These are phyloP conservation scores for Dromaius novaehollandiae DNA, from an alignment of 2,113 vertebrate species.

Conservation along the genomic window DNA sequence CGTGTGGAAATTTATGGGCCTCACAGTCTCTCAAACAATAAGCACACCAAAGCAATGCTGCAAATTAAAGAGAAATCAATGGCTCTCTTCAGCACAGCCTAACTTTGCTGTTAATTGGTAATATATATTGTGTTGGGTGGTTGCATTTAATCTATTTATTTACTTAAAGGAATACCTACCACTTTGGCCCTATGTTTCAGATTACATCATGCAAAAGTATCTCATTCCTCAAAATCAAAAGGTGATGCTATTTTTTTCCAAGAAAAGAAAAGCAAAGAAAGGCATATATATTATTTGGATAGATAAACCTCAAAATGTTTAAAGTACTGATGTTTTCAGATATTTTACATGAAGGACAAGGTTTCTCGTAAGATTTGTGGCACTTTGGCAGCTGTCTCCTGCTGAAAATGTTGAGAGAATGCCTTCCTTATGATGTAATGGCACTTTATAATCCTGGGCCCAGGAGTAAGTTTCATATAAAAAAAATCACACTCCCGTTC, in stretches of 20 bases:
- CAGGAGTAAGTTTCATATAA: neutral
- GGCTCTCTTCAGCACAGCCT: neutral
- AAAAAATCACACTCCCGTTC: neutral
- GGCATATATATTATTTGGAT: neutral
- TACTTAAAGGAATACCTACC: neutral
- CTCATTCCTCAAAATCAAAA: neutral
- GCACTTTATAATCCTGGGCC: neutral
- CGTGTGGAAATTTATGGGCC: neutral
- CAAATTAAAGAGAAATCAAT: slow-evolving; percentile 34
- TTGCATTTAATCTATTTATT: slow-evolving; percentile 3
- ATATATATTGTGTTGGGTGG: neutral
- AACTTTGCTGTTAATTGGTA: neutral
- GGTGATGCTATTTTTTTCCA: neutral
- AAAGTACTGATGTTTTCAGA: neutral
- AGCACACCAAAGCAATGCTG: neutral
- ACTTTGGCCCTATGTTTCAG: neutral
- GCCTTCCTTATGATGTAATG: neutral
- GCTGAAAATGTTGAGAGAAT: neutral
- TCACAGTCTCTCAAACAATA: slow-evolving; percentile 5
- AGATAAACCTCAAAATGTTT: neutral
- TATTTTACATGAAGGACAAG: neutral
- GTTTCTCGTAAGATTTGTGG: neutral
- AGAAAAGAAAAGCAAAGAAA: neutral
- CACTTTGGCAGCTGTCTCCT: neutral
- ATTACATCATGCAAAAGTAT: neutral